Base-by-base conservation (phyloP, 2,888 invertebrate genomes). In the Meteorus colon region DNA sequence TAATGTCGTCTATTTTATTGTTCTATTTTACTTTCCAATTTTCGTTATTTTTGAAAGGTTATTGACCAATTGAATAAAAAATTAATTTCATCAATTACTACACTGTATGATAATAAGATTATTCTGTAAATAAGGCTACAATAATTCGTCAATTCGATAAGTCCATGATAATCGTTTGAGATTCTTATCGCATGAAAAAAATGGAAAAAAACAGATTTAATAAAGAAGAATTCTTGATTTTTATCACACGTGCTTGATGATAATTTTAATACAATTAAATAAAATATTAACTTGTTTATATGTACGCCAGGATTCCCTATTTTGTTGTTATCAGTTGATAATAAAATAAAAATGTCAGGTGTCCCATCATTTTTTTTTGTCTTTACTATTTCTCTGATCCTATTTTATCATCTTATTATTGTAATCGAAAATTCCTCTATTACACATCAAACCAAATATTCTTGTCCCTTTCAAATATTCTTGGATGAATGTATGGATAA, bases 301-400 rank as follows among this genome's bases (percentile, higher is more conserved):
- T 55, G n/a, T 55, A 41, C n/a, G 10, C n/a, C 16, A n/a, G 10
- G 55, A 55, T 19, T 55, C 19, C 24, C 19, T 55, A n/a, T 8
- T 19, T 55, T 19, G 19, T 24, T 55, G 24, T 55, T 55, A 55
- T 55, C 55, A 19, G n/a, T n/a, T 55, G 55, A 55, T 55, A 55
- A 48, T 48, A 48, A 55, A 55, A 55, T 55, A 55, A 4, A 6
- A 55, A 55, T 55, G 5, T 19, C 19, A 0, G 6, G 19, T 55
- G 55, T 8, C 5, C 55, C 1, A 55, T 55, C 55, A 19, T 55
- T 6, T 19, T n/a, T n/a, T 48, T 16, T 48, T 48, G 4, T n/a
- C 14, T 48, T 34, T 8, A 34, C 34, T 2, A 1, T 34, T 2
- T n/a, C 6, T n/a, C n/a, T 48, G 4, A 12, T 41, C 4, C 4